phyloP scores from a whole-genome alignment of 2,113 vertebrate species.

The Prinia subflava region DNA sequence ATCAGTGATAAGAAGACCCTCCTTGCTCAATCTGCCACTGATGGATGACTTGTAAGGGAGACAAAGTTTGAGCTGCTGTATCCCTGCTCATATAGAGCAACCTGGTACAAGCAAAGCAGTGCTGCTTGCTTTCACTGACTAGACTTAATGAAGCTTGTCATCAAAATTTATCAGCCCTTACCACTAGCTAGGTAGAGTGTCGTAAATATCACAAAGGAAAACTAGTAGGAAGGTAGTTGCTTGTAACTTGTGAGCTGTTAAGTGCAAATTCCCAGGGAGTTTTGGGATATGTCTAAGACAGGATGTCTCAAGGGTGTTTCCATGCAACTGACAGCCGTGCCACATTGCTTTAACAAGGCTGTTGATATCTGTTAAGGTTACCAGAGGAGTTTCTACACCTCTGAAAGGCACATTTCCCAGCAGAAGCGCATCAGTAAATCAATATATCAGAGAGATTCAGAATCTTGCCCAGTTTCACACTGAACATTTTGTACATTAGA shows the following conservation, averaged over 20 bases:
- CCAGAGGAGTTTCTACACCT: background rate
- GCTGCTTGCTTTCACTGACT: background rate
- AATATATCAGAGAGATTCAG: background rate
- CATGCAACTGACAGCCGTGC: background rate
- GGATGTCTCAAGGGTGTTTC: background rate
- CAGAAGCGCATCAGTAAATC: background rate
- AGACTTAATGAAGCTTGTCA: background rate
- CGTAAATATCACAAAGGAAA: background rate
- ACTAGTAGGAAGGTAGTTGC: background rate
- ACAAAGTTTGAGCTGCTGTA: background rate
- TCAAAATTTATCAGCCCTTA: background rate
- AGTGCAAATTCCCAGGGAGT: background rate
- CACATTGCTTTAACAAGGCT: background rate
- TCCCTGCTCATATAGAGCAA: background rate
- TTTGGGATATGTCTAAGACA: background rate
- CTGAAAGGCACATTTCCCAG: background rate
- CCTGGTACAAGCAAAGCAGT: background rate
- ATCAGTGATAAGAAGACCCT: background rate
- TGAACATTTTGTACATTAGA: background rate
- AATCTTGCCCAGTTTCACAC: background rate
- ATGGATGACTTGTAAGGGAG: background rate
- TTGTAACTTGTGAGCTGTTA: background rate
- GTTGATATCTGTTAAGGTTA: background rate
- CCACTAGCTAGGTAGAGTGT: background rate
- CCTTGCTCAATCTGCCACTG: background rate